Evolutionary conservation across 92 coral and sea anemone genomes (phyloP), one percentile per base, ranked within the genome.

Genomic region (Epizoanthus ramosus): DNA sequence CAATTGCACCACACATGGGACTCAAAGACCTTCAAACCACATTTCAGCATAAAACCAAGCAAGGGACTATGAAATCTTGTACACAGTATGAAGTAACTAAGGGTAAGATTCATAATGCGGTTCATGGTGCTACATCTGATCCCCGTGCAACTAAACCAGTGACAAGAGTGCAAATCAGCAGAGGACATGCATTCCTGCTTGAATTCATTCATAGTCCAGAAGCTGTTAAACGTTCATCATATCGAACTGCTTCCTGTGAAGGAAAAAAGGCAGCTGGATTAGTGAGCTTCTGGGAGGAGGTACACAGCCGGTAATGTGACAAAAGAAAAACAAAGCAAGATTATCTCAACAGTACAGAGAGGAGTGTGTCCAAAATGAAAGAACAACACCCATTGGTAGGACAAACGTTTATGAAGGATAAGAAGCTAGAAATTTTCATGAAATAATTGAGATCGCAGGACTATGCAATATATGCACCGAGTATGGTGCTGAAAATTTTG

Each of bases 261-360:
- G 87, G 90, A 87, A 83, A 64, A 74, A 72, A 18, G 63, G 65
- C 28, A 52, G 87, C 18, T 87, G 90, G 87, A 63, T 83, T 37
- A 74, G 79, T 73, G 84, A 87, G 10, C 63, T 87, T 6, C 63
- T 87, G 79, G 90, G 90, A 23, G 90, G 84, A 8, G 84, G 87
- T 1, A 56, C 83, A 82, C 79, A 87, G 54, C 83, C 80, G 8
- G 87, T 87, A 19, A 77, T 82, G 56, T 84, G 85, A 79, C 84
- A 82, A 9, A 87, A 82, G 74, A 79, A 75, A 10, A 68, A 83
- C 60, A 74, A 81, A 23, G 68, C 23, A 61, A 66, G 35, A 31
- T 59, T 81, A 45, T 87, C 73, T 33, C 28, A 43, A 8, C 79
- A 76, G 84, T 87, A 87, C 21, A 18, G 31, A 25, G 37, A 74